Base-by-base conservation (phyloP, 2,888 invertebrate species). In the Drosophila suboccidentalis region DNA sequence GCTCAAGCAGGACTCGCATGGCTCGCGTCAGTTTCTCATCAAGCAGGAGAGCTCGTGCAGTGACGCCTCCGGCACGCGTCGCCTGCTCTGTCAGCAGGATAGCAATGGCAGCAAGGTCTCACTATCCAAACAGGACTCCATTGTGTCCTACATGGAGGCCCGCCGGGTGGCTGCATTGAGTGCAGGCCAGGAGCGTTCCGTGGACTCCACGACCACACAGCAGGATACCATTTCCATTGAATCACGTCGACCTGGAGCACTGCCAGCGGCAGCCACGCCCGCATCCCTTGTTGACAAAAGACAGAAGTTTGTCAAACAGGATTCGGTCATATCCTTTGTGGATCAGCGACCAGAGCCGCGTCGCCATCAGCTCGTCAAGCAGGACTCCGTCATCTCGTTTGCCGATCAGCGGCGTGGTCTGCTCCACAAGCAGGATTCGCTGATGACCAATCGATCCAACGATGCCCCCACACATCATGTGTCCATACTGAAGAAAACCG, bases 311-410 rank as follows among this genome's bases (percentile, higher is more conserved):
- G 92, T 92, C 3, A 93, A 93, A 67, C 93, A 93, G 78, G 93
- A 93, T 79, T 93, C 93, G 57, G 91, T 93, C 46, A 91, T 93
- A 60, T 93, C 93, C 53, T 93, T 93, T 85, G 93, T 92, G 43
- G 93, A 93, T 72, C 93, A 93, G 75, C 88, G 91, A 50, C 91
- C 92, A 80, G 93, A 93, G 63, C 90, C 92, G 41, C 86, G 92
- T 47, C 91, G 93, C 19, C 92, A 93, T 81, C 92, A 92, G 70
- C 82, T 93, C 73, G 92, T 92, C 10, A 93, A 93, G 67, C 93
- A 93, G 79, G 93, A 93, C 65, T 93, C 93, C 15, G 92, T 93
- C 51, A 93, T 93, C 75, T 93, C 93, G 17, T 93, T 93, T 78
- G 93, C 93, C 62, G 93, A 93, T 78, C 93, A 93, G 78, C 90